These are phyloP conservation scores for Phrynocephalus guinanensis DNA, from an alignment of 2,797 vertebrate genomes.

Conservation along the genomic window DNA sequence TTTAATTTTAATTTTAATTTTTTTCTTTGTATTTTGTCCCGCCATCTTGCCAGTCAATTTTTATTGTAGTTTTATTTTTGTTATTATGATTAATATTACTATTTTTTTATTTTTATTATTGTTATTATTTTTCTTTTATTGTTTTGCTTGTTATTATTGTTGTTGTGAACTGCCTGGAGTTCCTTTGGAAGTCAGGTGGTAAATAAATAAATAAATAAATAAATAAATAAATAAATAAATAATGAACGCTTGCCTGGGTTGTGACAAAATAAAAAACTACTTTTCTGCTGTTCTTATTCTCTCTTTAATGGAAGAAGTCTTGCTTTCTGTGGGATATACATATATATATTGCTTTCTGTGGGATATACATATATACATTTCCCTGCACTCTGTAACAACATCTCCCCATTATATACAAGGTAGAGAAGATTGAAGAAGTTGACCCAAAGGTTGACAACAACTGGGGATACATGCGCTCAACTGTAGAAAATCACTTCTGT, in stretches of 20 bases:
- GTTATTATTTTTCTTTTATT: too few relatives aligned
- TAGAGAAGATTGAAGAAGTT: constrained; percentile 38
- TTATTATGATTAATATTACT: too few relatives aligned
- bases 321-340: not conserved
- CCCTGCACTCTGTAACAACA: not conserved
- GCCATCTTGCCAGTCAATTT: too few relatives aligned
- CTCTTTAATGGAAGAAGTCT: constrained; percentile 12
- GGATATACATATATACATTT: not conserved
- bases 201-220: too few relatives aligned
- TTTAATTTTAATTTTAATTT: too few relatives aligned
- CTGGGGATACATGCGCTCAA: constrained; percentile 28
- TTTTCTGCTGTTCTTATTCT: not conserved
- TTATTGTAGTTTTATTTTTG: too few relatives aligned
- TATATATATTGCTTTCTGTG: not conserved
- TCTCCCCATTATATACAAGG: constrained; percentile 17
- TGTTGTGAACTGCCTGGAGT: too few relatives aligned
- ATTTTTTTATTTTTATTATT: too few relatives aligned
- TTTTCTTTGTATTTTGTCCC: too few relatives aligned
- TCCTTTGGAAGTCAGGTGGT: too few relatives aligned
- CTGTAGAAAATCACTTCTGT: constrained; percentile 22
- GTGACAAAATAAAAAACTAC: not conserved
- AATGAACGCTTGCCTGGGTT: not conserved
- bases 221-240: too few relatives aligned
- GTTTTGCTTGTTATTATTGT: too few relatives aligned
- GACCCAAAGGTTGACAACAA: constrained; percentile 35